phyloP scores from a whole-genome alignment of 2,797 vertebrate genomes.

The Sebastes iracundus region DNA sequence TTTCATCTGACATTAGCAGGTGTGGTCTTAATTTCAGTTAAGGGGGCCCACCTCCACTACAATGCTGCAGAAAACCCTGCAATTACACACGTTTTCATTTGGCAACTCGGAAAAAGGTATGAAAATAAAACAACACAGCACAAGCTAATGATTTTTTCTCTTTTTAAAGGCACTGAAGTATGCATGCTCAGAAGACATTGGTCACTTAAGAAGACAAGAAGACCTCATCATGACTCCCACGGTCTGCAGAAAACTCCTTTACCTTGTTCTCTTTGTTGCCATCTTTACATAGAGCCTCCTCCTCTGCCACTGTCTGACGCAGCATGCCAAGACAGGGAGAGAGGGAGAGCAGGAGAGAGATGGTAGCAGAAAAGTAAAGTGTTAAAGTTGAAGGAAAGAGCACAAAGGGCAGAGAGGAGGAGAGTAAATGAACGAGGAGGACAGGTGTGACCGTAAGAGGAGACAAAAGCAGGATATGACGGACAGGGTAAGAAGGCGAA shows the following conservation, averaged over 20 bases:
- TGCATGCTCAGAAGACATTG: conserved; percentile 8
- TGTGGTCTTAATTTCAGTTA: too few relatives aligned
- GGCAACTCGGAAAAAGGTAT: too few relatives aligned
- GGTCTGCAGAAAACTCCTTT: conserved; percentile 35
- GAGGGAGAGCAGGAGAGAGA: neutral
- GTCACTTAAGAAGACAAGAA: neutral
- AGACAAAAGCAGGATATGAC: neutral
- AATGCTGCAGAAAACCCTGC: too few relatives aligned
- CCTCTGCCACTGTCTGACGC: conserved; percentile 72
- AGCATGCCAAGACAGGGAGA: conserved; percentile 50
- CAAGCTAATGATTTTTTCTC: neutral
- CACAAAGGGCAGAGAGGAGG: neutral
- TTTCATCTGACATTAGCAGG: too few relatives aligned
- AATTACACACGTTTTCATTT: too few relatives aligned
- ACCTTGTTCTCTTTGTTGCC: conserved; percentile 78
- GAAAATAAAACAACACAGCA: neutral
- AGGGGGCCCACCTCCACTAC: too few relatives aligned
- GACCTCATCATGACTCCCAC: neutral
- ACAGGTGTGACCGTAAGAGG: neutral
- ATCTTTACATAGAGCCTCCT: conserved; percentile 69
- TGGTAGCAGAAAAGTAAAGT: neutral
- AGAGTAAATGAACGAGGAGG: neutral
- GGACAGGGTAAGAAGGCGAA: neutral
- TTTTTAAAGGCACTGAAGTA: neutral
- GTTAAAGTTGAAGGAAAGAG: neutral